Conservation (phyloP, 2,888 invertebrate species). For the Drosophila paranaensis region DNA sequence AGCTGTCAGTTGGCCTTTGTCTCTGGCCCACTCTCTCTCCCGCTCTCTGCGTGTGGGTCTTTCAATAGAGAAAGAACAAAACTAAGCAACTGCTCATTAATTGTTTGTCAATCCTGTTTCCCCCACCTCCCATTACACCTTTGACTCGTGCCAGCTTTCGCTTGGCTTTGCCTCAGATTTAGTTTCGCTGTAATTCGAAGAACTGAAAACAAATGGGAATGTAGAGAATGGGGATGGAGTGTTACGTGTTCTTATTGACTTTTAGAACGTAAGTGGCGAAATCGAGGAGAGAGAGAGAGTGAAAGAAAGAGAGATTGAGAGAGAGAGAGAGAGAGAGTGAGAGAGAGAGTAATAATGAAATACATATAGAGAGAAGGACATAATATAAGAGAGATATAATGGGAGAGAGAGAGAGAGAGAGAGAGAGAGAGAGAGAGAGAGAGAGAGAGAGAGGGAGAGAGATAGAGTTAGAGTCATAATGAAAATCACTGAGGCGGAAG, state of each 20-base stretch:
- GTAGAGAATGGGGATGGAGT: conserved; percentile 8
- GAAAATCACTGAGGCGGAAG: too few relatives aligned
- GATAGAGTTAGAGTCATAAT: background rate
- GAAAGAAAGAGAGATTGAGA: background rate
- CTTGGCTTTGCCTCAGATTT: background rate
- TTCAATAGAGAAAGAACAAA: conserved; percentile 36
- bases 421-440: background rate
- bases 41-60: conserved; percentile 5
- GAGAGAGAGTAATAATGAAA: too few relatives aligned
- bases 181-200: conserved; percentile 36
- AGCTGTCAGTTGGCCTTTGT: conserved; percentile 65
- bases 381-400: background rate
- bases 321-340: background rate
- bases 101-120: conserved; percentile 37
- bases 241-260: conserved; percentile 21
- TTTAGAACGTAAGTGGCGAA: background rate
- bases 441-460: background rate
- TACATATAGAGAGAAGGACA: too few relatives aligned
- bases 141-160: conserved; percentile 71
- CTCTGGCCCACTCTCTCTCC: conserved; percentile 8
- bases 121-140: conserved; percentile 54
- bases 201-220: conserved; percentile 16
- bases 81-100: conserved; percentile 78
- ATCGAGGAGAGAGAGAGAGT: background rate
- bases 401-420: background rate